phyloP scores from a whole-genome alignment of 2,113 vertebrate genomes.

The Chaetops frenatus region DNA sequence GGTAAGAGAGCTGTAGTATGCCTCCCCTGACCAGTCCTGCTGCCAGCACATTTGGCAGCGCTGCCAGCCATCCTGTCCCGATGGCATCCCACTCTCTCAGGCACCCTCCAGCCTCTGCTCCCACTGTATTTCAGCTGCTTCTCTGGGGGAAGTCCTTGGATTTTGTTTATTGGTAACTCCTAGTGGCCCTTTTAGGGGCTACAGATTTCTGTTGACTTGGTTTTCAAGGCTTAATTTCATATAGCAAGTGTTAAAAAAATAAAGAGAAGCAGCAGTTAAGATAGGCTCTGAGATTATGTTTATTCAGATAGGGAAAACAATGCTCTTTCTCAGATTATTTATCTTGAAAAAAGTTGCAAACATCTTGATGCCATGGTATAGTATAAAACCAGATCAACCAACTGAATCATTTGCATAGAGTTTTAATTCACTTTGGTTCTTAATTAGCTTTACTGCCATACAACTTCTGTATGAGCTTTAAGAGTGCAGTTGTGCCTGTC shows the following conservation, averaged over 20 bases:
- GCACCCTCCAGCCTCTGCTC: background rate
- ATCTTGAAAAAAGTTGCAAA: background rate
- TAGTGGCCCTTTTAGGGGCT: background rate
- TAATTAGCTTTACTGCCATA: slow-evolving; percentile 15
- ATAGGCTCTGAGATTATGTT: background rate
- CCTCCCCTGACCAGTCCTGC: background rate
- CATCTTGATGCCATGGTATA: background rate
- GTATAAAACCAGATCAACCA: background rate
- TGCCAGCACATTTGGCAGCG: background rate
- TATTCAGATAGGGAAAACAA: background rate
- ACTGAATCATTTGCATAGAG: background rate
- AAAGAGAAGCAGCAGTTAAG: background rate
- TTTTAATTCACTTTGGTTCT: slow-evolving; percentile 21
- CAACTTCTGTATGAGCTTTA: slow-evolving; percentile 40
- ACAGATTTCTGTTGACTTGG: background rate
- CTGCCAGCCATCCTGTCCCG: background rate
- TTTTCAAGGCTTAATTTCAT: background rate
- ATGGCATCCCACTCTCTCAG: background rate
- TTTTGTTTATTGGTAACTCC: background rate
- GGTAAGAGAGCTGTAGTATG: background rate
- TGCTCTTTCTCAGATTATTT: background rate
- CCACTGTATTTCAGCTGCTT: background rate
- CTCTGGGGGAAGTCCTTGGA: background rate
- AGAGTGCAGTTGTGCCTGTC: slow-evolving; percentile 64
- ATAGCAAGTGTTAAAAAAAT: background rate